Base-by-base conservation (phyloP, 2,888 invertebrate genomes). In the Pterostichus madidus region DNA sequence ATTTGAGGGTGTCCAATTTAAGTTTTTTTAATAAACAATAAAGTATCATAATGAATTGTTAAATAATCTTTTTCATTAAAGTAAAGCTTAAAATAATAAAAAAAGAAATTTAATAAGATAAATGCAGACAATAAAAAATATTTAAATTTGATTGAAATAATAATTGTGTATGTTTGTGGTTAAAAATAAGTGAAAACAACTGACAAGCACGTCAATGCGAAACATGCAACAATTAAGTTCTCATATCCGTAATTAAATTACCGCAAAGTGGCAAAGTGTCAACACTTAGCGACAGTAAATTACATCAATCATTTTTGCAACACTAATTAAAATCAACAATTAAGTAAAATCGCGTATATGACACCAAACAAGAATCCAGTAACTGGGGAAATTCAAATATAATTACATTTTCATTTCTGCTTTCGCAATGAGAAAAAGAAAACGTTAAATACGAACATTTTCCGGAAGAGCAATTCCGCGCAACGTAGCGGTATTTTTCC, bases 261-360 rank as follows among this genome's bases (percentile, higher is more conserved):
- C 17, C 68, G 15, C 44, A 44, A 11, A 17, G 44, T 44, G 64
- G 13, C 61, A 31, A 64, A 64, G 13, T 56, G 77, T 56, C 77
- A 53, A 35, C 77, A 77, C 13, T 35, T 56, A 32, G 49, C 52
- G 77, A 59, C 56, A 78, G 8, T 71, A 80, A 80, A 52, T 80
- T 80, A 32, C 80, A 80, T 80, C 68, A 80, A 80, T 80, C 80
- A 80, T 80, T 68, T 80, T 80, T 61, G 71, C 71, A 80, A 64
- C 68, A 68, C 44, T 80, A 80, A 80, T 80, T 80, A 80, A 80
- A 80, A 80, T 61, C 46, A 15, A 68, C 80, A 80, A 68, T 80
- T 68, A 80, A 64, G 68, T 31, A 71, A 71, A 71, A 44, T 71
- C 46, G 68, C 44, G 44, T 44, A 71, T 71, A 71, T 17, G 68